phyloP scores from a whole-genome alignment of 2,888 invertebrate species.

The Pogonocherus hispidulus region DNA sequence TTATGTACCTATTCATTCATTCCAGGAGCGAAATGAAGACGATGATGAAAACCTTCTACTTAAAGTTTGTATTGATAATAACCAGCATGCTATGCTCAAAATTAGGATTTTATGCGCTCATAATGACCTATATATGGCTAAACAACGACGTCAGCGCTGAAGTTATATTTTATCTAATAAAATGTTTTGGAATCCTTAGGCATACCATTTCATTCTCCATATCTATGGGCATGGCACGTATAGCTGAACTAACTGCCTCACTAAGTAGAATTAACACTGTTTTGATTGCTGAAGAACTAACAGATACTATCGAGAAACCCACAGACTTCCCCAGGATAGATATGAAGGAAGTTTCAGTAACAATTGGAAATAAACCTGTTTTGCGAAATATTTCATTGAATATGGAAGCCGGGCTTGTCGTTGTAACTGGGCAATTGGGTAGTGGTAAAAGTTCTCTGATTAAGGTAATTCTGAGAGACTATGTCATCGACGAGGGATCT shows the following conservation, averaged over 20 bases:
- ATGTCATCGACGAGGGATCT: conserved; percentile 67
- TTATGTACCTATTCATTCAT: conserved; percentile 13
- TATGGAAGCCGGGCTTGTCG: conserved; percentile 68
- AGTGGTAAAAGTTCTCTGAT: conserved; percentile 73
- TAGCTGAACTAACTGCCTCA: conserved; percentile 55
- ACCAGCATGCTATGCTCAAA: conserved; percentile 57
- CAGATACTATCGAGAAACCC: conserved; percentile 48
- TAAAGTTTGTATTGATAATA: conserved; percentile 56
- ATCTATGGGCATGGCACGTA: conserved; percentile 51
- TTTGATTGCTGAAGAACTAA: conserved; percentile 67
- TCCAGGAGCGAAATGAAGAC: conserved; percentile 55
- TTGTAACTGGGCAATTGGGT: conserved; percentile 77
- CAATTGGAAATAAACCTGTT: conserved; percentile 58
- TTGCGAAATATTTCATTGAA: conserved; percentile 67
- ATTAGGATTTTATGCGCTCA: conserved; percentile 55
- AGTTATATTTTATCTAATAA: conserved; percentile 54
- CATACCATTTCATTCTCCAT: conserved; percentile 50
- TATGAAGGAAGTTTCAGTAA: conserved; percentile 52
- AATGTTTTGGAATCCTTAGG: conserved; percentile 48
- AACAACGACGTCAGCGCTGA: conserved; percentile 52
- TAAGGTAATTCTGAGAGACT: conserved; percentile 66
- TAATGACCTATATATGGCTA: conserved; percentile 54
- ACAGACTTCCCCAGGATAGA: conserved; percentile 52
- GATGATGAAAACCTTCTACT: conserved; percentile 48
- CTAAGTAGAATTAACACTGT: conserved; percentile 52